Evolutionary conservation across 1,140 invertebrate species (phyloP).

Genomic region (Eupristina koningsbergeri): DNA sequence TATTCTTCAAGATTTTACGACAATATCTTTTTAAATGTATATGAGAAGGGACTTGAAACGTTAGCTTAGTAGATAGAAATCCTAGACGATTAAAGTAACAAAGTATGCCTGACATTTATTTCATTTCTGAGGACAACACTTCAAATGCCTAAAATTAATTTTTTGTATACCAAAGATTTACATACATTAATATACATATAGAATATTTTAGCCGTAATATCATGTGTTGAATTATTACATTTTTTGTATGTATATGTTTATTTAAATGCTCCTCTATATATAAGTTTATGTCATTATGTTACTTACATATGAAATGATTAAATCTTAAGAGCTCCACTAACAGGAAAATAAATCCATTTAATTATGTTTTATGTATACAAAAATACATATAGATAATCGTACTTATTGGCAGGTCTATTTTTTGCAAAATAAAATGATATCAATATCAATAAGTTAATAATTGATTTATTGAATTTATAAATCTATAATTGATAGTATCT

Average conservation of each 20-base stretch:
- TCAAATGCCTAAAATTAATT: background rate
- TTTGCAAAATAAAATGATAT: no score
- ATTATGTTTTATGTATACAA: background rate
- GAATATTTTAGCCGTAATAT: no score
- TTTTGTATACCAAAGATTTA: background rate
- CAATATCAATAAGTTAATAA: no score
- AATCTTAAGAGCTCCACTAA: background rate
- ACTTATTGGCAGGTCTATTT: no score
- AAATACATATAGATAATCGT: no score
- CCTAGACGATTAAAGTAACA: slow-evolving; percentile 38
- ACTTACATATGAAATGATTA: background rate
- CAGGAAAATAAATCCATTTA: background rate
- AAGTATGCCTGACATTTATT: slow-evolving; percentile 15
- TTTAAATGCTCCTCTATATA: background rate
- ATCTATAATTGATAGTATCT: no score
- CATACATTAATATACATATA: no score
- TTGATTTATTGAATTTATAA: no score
- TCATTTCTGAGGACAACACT: background rate
- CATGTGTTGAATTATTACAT: background rate
- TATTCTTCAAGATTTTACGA: background rate
- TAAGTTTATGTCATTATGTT: background rate
- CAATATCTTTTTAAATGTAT: slow-evolving; percentile 1
- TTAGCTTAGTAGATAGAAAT: background rate
- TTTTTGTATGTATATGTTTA: background rate
- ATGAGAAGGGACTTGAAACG: background rate